A percentile compares a stretch with the other conserved stretches of the same genome.
These are phyloP conservation scores for Geotrypetes seraphini DNA, from an alignment of 2,797 vertebrate species.

Conservation along the genomic window DNA sequence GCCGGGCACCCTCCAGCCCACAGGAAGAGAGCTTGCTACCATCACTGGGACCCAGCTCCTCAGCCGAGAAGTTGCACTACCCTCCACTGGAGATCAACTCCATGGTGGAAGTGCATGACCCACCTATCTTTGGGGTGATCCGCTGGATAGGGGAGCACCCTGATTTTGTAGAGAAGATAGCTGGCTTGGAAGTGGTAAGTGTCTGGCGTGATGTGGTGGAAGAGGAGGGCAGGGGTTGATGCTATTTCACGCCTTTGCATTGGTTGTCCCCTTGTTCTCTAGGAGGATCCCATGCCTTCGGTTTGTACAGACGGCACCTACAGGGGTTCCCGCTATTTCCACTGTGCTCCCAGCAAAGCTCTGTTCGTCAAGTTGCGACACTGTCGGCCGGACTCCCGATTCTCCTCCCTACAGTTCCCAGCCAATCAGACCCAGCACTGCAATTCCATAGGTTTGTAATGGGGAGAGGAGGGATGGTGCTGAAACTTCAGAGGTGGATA, in stretches of 20 bases:
- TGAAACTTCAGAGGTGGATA: neutral
- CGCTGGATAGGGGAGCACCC: conserved; percentile 62
- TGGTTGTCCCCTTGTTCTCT: too few species aligned
- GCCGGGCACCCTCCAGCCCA: neutral
- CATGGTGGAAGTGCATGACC: conserved; percentile 72
- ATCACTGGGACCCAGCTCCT: conserved; percentile 2
- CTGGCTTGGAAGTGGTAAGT: conserved; percentile 68
- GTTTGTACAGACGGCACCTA: conserved; percentile 66
- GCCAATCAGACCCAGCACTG: conserved; percentile 68
- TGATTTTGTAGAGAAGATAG: conserved; percentile 45
- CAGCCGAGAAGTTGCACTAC: neutral
- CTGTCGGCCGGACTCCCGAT: conserved; percentile 67
- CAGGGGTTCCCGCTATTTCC: conserved; percentile 57
- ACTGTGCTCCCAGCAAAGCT: conserved; percentile 63
- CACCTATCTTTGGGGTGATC: conserved; percentile 68
- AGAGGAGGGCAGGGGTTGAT: neutral
- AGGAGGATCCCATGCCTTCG: conserved; percentile 65
- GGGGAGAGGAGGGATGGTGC: too few species aligned
- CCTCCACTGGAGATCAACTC: conserved; percentile 53
- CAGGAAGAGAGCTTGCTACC: too few species aligned
- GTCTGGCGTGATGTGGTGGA: neutral
- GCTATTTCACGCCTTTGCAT: too few species aligned
- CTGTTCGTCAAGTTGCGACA: conserved; percentile 66
- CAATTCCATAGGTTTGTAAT: conserved; percentile 62
- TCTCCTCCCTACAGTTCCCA: conserved; percentile 49